Base-by-base conservation (phyloP, 2,797 vertebrate species). In the Tachyglossus aculeatus region DNA sequence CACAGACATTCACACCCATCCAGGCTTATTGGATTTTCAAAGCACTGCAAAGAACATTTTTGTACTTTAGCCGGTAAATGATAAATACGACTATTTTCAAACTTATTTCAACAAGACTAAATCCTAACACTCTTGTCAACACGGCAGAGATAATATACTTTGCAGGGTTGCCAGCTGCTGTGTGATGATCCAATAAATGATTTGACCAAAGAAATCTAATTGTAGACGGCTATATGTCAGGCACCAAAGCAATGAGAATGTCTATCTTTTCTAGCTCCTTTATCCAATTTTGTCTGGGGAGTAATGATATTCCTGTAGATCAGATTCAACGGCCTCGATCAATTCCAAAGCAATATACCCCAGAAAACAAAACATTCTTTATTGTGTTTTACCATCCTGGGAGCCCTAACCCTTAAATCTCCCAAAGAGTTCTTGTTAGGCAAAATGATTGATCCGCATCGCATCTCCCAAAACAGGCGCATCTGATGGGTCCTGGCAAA, bases 81-180 rank as follows among this genome's bases (percentile, higher is more conserved):
- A 53, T 52, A 78, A 74, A 78, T 58, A 57, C 0, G 9, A 71
- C 51, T 40, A 41, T 70, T 78, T 75, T 81, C 86, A 75, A 80
- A 86, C 58, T 68, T 73, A 85, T 67, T 86, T 85, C 70, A 81
- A 81, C 82, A 84, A 72, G 81, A 50, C 64, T 10, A 68, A 66
- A 71, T 59, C 53, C 63, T 63, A 78, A 80, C 37, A 59, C 27
- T 80, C 6, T 34, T 74, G 65, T 65, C 87, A 89, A 89, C 70
- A 78, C 89, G 84, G 81, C 84, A 90, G 71, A 77, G 63, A 87
- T 79, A 88, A 87, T 79, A 88, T 77, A 92, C 78, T 89, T 90
- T 86, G 85, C 87, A 86, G 87, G 91, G 90, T 86, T 90, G 93
- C 90, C 95, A 96, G 95, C 94, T 97, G 94, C 89, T 94, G 91